Percentiles rank a stretch among this genome's conserved stretches.
phyloP scores from a whole-genome alignment of 2,888 invertebrate genomes.

The Lepidocyrtinus sp. region DNA sequence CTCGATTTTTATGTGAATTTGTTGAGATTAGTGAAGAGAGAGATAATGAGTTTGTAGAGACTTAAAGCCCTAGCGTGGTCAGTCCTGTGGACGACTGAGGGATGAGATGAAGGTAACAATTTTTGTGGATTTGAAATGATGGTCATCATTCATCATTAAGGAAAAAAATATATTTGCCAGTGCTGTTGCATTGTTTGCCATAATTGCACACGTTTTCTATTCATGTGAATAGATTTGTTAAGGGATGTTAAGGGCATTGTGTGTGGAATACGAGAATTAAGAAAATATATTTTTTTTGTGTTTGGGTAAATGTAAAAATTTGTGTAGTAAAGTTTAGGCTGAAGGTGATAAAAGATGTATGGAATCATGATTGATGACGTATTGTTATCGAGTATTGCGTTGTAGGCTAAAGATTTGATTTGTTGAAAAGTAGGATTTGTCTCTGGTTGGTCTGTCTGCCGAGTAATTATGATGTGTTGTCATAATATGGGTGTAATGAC shows the following conservation, averaged over 20 bases:
- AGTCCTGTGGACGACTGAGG: not conserved
- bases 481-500: not conserved
- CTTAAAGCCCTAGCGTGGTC: not conserved
- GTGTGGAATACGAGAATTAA: not conserved
- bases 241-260: not conserved
- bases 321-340: not conserved
- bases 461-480: not conserved
- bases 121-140: slow-evolving; percentile 1
- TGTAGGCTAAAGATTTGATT: not conserved
- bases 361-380: not conserved
- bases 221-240: not conserved
- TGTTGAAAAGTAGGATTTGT: not conserved
- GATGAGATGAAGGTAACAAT: not conserved
- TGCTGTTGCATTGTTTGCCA: not conserved
- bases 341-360: not conserved
- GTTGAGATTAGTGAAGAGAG: not conserved
- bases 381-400: not conserved
- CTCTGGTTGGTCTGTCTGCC: not conserved
- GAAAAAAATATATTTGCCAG: not conserved
- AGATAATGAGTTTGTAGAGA: slow-evolving; percentile 14
- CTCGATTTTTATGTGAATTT: slow-evolving; percentile 11
- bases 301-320: not conserved
- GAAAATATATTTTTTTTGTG: not conserved
- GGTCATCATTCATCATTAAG: slow-evolving; percentile 12
- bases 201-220: slow-evolving; percentile 5